Base-by-base conservation (phyloP, 2,113 vertebrate species). In the human (Homo sapiens) region DNA sequence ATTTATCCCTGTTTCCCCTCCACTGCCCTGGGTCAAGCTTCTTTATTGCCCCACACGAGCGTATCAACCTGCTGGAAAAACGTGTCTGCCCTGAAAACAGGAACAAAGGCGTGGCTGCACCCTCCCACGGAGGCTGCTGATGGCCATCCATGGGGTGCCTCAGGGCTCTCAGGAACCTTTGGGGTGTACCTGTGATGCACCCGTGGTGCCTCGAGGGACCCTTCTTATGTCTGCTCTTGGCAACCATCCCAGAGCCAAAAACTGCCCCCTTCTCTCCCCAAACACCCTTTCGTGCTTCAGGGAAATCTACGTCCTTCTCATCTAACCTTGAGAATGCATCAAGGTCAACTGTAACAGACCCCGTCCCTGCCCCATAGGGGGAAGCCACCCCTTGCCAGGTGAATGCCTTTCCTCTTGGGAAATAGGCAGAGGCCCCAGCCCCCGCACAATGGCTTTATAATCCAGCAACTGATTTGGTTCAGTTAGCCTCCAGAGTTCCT, bases 231-330 rank as follows among this genome's bases (percentile, higher is more conserved):
- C 64, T 35, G 48, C 17, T 3, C n/a, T 86, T 3, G 4, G 70
- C 23, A 13, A 40, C 40, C 13, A 14, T 20, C 90, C 75, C 35
- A 72, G 45, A 73, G 59, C 35, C 16, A 82, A 8, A 17, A 25
- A 2, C 0, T 81, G 52, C 14, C 0, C 0, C 72, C 18, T 86
- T 75, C 18, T 86, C 6, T 7, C 16, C 57, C 35, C 18, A 0
- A 0, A 48, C 0, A 11, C 45, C 59, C 3, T 25, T 3, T 9
- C 0, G 0, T 3, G n/a, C 76, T 84, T 14, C 61, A 66, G 82
- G 64, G 89, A 43, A 40, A 89, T 20, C 61, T 17, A 80, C 95
- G 78, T 57, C 35, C 38, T 97, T 91, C 78, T 20, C 1, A 61
- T 27, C 82, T 61, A 14, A 17, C 83, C 81, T 17, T 73, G 57